Evolutionary conservation across 2,888 invertebrate genomes (phyloP), one percentile per base, ranked within the genome.

Genomic region (Lithophane leautieri): DNA sequence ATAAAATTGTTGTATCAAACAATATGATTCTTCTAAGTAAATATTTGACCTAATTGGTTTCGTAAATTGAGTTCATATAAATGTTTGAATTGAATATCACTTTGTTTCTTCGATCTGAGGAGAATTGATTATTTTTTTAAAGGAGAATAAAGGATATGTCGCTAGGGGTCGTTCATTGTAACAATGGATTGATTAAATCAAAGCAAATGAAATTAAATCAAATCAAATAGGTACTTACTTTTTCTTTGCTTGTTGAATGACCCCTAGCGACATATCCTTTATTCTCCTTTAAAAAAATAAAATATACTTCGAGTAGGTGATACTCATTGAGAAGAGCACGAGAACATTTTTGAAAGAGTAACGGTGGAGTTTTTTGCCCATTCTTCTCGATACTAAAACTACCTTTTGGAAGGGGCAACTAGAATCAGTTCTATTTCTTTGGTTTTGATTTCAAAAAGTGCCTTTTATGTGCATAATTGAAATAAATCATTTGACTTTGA

Each of bases 1-100:
- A 54, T 56, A 50, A 61, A 11, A 56, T 47, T 28, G 54, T 56
- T 61, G 34, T 58, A 44, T 50, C 25, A 75, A 62, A 65, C n/a
- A 63, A 77, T 72, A 52, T 25, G 28, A 52, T 68, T 78, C 14
- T 2, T 66, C n/a, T 66, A 22, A 11, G 79, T 60, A 70, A 78
- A 81, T 74, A 68, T 83, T 82, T 28, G 34, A 28, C 12, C 12
- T 14, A 47, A 42, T 66, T 50, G 40, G n/a, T 16, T 67, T 73
- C 42, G 42, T 60, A 79, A 70, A 70, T 77, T 68, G 54, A 52
- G 22, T 65, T 47, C 4, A 40, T 52, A 52, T 54, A 34, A 50
- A 44, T 70, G 56, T 76, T 80, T 70, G 52, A 47, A 60, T 60
- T 42, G n/a, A 65, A 54, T 6, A 67, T 74, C 0, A 25, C 56